Evolutionary conservation across 2,888 invertebrate genomes (phyloP).

Genomic region (Acrobasis suavella): DNA sequence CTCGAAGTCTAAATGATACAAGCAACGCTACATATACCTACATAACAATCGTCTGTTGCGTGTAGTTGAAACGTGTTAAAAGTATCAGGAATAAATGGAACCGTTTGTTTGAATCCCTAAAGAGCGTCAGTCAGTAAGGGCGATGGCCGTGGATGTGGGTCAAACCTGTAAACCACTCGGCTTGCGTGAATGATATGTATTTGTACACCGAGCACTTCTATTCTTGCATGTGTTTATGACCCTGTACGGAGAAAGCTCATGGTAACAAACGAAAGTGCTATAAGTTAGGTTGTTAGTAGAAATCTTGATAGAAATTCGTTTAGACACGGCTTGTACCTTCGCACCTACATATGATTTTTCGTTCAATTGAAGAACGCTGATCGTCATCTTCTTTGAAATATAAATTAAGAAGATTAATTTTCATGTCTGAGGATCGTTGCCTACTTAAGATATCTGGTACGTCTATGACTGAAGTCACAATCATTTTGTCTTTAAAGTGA

Average conservation of each 20-base stretch:
- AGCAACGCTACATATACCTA: neutral
- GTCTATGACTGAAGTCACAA: too few species aligned
- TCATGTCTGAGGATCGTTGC: too few species aligned
- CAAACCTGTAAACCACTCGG: slow-evolving; percentile 40
- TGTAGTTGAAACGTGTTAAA: slow-evolving; percentile 3
- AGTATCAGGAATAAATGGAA: slow-evolving; percentile 19
- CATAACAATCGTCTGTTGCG: slow-evolving; percentile 6
- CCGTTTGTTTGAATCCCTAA: slow-evolving; percentile 33
- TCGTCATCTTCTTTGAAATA: too few species aligned
- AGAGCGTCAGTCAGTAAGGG: slow-evolving; percentile 29
- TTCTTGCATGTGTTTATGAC: slow-evolving; percentile 15
- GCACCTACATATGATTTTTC: neutral
- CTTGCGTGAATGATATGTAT: slow-evolving; percentile 35
- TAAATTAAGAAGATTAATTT: too few species aligned
- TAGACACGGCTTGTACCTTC: slow-evolving; percentile 2
- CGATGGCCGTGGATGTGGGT: slow-evolving; percentile 41
- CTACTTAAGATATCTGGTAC: too few species aligned
- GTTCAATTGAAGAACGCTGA: too few species aligned
- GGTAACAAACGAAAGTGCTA: slow-evolving; percentile 13
- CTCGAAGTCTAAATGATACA: neutral
- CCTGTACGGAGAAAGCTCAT: slow-evolving; percentile 13
- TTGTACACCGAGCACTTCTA: slow-evolving; percentile 19
- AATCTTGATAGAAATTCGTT: slow-evolving; percentile 1
- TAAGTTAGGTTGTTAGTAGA: slow-evolving; percentile 6
- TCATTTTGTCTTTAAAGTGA: too few species aligned